These are phyloP conservation scores for Eupithecia tripunctaria DNA, from an alignment of 2,888 invertebrate genomes.

Conservation along the genomic window DNA sequence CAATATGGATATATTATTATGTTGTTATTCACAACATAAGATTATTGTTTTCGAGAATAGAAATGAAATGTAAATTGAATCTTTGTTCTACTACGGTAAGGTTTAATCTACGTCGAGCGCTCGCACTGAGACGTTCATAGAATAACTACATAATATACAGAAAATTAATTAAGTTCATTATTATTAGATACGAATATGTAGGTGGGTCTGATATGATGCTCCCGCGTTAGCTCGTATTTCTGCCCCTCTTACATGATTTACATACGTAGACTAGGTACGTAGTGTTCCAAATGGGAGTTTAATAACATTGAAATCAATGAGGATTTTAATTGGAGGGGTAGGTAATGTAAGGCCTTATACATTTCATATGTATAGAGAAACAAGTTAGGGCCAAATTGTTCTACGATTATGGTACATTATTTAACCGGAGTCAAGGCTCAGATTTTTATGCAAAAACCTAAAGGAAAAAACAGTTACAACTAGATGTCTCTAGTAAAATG, in stretches of 20 bases:
- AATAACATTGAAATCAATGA: neutral
- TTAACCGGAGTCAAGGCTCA: too few relatives aligned
- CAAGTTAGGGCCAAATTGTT: too few relatives aligned
- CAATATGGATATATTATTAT: too few relatives aligned
- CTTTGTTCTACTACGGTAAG: neutral
- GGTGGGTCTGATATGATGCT: neutral
- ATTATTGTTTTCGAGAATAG: neutral
- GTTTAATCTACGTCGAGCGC: neutral
- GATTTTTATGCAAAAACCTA: neutral
- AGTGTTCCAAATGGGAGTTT: neutral
- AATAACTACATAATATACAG: neutral
- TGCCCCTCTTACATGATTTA: neutral
- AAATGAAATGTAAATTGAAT: neutral
- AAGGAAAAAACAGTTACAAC: neutral
- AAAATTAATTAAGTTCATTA: constrained; percentile 52
- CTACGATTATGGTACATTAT: too few relatives aligned
- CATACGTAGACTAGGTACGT: neutral
- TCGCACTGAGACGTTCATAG: neutral
- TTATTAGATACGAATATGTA: constrained; percentile 18
- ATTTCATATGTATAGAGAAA: too few relatives aligned
- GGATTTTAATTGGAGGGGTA: neutral
- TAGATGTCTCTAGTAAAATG: neutral
- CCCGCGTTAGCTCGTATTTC: constrained; percentile 14
- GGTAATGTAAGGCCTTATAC: neutral
- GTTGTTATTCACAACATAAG: neutral